Evolutionary conservation across 2,888 invertebrate species (phyloP).

Genomic region (Habrosyne pyritoides): DNA sequence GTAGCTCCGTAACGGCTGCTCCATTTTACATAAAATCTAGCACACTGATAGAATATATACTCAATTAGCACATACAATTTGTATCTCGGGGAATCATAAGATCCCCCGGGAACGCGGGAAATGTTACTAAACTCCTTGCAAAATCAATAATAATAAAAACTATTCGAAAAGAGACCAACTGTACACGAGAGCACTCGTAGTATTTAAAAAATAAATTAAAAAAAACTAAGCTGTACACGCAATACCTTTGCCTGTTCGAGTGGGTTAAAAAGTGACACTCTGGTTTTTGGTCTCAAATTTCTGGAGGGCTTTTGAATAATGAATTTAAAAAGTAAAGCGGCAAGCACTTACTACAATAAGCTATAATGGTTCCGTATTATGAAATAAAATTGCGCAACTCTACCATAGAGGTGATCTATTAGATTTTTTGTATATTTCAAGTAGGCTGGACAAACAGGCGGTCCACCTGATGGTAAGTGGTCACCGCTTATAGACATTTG

Average conservation of each 20-base stretch:
- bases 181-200: neutral
- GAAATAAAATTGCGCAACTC: too few species aligned
- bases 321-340: slow-evolving; percentile 7
- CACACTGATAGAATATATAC: too few species aligned
- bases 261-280: slow-evolving; percentile 4
- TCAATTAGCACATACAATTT: too few species aligned
- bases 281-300: neutral
- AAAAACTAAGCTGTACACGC: neutral
- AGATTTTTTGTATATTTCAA: too few species aligned
- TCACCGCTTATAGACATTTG: too few species aligned
- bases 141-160: neutral
- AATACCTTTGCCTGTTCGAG: slow-evolving; percentile 3
- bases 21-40: too few species aligned
- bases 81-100: too few species aligned
- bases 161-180: neutral
- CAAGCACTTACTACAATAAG: neutral
- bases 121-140: neutral
- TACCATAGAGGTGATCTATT: too few species aligned
- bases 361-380: neutral
- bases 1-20: too few species aligned
- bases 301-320: slow-evolving; percentile 7
- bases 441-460: too few species aligned
- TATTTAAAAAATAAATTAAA: neutral
- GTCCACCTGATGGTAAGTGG: too few species aligned
- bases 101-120: too few species aligned